Conservation (phyloP, 2,113 vertebrate genomes). For the Engraulis encrasicolus region DNA sequence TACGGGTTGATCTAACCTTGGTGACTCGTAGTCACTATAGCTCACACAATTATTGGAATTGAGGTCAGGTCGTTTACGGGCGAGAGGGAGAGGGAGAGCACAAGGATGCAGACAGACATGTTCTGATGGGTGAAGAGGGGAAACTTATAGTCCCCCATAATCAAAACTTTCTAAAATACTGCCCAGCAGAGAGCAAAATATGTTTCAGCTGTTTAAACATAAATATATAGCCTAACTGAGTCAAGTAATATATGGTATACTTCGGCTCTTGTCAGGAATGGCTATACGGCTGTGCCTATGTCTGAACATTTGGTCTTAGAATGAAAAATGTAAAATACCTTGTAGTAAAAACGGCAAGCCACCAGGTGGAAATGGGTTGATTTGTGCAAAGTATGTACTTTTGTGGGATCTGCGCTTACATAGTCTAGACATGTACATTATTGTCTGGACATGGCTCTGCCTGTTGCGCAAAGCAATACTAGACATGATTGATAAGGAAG, state of each 20-base stretch:
- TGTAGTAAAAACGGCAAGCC: not conserved
- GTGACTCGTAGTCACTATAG: not conserved
- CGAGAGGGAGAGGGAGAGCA: too few relatives aligned
- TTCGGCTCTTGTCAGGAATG: not conserved
- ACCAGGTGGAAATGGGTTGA: not conserved
- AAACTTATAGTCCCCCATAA: not conserved
- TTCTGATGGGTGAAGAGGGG: not conserved
- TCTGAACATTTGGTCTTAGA: not conserved
- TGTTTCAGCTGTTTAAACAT: not conserved
- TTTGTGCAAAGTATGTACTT: too few relatives aligned
- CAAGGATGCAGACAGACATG: too few relatives aligned
- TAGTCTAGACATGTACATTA: too few relatives aligned
- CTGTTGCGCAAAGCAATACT: too few relatives aligned
- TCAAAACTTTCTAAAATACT: not conserved
- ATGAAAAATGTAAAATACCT: not conserved
- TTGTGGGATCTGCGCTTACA: too few relatives aligned
- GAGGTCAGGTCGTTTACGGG: not conserved
- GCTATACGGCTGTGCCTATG: not conserved
- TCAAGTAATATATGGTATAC: not conserved
- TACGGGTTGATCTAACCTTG: not conserved
- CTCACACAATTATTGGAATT: not conserved
- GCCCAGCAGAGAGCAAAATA: not conserved
- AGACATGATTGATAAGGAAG: too few relatives aligned
- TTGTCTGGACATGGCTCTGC: too few relatives aligned
- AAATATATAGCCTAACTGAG: not conserved